Base-by-base conservation (phyloP, 2,797 vertebrate species). In the Gephyroberyx darwinii region DNA sequence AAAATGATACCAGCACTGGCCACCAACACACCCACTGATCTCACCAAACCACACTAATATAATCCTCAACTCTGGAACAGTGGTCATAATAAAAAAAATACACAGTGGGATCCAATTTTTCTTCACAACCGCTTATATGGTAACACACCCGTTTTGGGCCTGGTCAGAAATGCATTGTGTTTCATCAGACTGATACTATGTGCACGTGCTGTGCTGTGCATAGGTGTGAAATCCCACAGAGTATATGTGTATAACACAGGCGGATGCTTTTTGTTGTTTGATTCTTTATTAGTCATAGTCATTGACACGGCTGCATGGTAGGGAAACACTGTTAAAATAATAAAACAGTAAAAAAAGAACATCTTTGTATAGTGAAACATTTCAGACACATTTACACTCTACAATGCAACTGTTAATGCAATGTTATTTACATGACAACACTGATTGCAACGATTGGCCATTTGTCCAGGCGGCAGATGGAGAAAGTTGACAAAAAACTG, bases 271-370 rank as follows among this genome's bases (percentile, higher is more conserved):
- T 22, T 63, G 51, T 57, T 26, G 6, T 87, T 73, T 75, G 33
- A 84, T 62, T 60, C 78, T 71, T 35, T 74, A 61, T 37, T 62
- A 33, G 50, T 53, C 33, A 59, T 59, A 53, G 17, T 78, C 17
- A 74, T 78, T 69, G 68, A 84, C 63, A 89, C 74, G 86, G 84
- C 78, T 88, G 88, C 82, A 83, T 55, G 17, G 20, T 61, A 63
- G 69, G 69, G 69, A 77, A 74, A 82, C 66, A 83, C 39, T 37
- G 35, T 26, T 26, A 26, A 26, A 26, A 26, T 2, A 26, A 26
- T 26, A 26, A 26, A 26, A 26, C 69, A 61, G 80, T 90, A 88
- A 89, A 91, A 26, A 91, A 92, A 85, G 39, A 77, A 78, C 33
- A 80, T 62, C 56, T 71, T 63, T 64, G 76, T 58, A 61, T 52